Evolutionary conservation across 1,140 invertebrate species (phyloP), one percentile per base, ranked within the genome.

Genomic region (Ctenoplectra terminalis): DNA sequence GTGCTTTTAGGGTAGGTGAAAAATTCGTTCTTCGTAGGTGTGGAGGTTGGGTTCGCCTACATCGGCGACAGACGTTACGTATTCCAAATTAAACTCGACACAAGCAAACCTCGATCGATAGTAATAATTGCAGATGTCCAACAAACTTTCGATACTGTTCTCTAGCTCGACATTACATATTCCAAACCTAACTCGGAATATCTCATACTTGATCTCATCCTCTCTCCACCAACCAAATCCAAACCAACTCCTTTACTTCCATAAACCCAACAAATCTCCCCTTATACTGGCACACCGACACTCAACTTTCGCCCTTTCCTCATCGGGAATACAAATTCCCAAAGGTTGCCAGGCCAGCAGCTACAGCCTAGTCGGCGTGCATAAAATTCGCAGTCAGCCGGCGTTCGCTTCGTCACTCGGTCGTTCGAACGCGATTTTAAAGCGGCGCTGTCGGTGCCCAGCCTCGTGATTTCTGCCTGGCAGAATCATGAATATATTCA

Each of bases 401-500:
- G 56, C 73, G 70, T 85, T 61, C 60, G 61, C 78, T 78, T 88
- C 78, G 78, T 82, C 73, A 60, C 76, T 54, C 69, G 67, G 48
- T 85, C 80, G 69, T 64, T 43, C 69, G 63, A 46, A 75, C 71
- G 80, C 77, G 83, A 89, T 87, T 89, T 89, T 86, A 85, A 87
- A 88, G 75, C 77, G 81, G 54, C 70, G 81, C 69, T 75, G 84
- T 79, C 80, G 73, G 58, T 40, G 46, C 52, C 58, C 69, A 64
- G 34, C 54, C 37, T 43, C 72, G 82, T 87, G 80, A 81, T 89
- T 82, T 73, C 67, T 50, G 71, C 37, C 74, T 72, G 34, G 31
- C 60, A 81, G 82, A 81, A 86, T 89, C 87, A 89, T 89, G 88
- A 89, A 89, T 89, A 89, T 89, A 89, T 89, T 89, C 88, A 89